Conservation (phyloP, 2,113 vertebrate species). For the Carassius carassius region DNA sequence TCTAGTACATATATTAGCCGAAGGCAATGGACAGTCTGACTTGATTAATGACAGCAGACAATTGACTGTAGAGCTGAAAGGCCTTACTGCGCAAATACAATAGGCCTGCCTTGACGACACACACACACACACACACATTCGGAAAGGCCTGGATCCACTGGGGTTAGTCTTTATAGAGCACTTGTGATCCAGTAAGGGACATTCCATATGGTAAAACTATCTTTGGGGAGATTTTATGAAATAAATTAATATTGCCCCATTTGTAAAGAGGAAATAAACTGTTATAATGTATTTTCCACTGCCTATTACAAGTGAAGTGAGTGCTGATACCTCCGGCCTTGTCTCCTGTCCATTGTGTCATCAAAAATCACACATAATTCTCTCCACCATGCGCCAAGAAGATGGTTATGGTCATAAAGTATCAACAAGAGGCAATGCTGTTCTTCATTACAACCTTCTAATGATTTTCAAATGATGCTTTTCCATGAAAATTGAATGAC, state of each 20-base stretch:
- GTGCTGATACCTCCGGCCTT: slow-evolving; percentile 14
- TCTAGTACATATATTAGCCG: slow-evolving; percentile 58
- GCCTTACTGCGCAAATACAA: slow-evolving; percentile 62
- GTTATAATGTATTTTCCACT: slow-evolving; percentile 35
- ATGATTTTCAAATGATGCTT: background rate
- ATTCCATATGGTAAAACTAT: slow-evolving; percentile 36
- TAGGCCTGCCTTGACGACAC: slow-evolving; percentile 14
- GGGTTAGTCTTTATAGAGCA: slow-evolving; percentile 52
- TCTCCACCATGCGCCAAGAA: background rate
- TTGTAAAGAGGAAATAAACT: slow-evolving; percentile 35
- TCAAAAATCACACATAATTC: background rate
- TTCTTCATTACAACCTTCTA: no score
- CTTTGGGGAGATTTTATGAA: slow-evolving; percentile 25
- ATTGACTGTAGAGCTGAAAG: slow-evolving; percentile 60
- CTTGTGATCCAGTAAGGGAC: slow-evolving; percentile 47
- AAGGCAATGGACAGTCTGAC: slow-evolving; percentile 45
- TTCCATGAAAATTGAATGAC: background rate
- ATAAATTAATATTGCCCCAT: slow-evolving; percentile 13
- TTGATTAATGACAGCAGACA: slow-evolving; percentile 72
- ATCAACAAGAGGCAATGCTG: background rate
- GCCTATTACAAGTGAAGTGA: slow-evolving; percentile 7
- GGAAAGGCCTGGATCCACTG: slow-evolving; percentile 37
- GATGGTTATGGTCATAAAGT: background rate
- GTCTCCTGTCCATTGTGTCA: slow-evolving; percentile 7
- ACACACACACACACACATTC: slow-evolving; percentile 36